Evolutionary conservation across 1,140 invertebrate genomes (phyloP), one percentile per base, ranked within the genome.

Genomic region (Drosophila hydei): DNA sequence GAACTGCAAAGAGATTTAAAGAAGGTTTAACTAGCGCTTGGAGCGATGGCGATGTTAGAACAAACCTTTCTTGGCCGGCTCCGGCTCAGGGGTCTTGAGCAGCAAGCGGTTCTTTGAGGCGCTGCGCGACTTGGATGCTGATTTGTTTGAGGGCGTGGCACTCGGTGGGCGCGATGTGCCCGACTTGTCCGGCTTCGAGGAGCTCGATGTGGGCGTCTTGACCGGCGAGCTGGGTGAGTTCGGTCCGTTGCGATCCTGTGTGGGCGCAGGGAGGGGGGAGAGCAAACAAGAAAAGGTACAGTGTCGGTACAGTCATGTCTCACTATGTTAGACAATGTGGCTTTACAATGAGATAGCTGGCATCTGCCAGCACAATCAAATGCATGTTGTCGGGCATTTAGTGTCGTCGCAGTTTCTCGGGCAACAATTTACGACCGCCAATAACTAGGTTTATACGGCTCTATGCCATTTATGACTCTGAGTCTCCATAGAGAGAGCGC

Each of bases 41-140:
- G 16, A 42, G 16, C 1, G 3, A 11, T 36, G 33, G 14, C 2
- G n/a, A 14, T 18, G 1, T 0, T 1, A 42, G 11, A 1, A 8
- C 47, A 93, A 92, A 96, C 95, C 96, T 92, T 96, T 96, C 91
- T 95, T 96, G n/a, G 95, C 94, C 74, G 92, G 92, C 69, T 91
- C 91, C 52, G 90, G 87, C 55, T 92, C 91, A 52, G 91, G 91
- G 3, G 89, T 90, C 72, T 91, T 91, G n/a, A 91, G 79, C 48
- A 87, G 75, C 78, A 91, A 76, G 47, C 91, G 79, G 76, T 89
- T 89, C 77, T 90, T 79, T 8, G 91, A 92, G 62, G 89, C 76
- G 68, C 91, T 91, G 45, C 91, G 84, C 62, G 90, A 91, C 52
- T 90, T 91, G 47, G 74, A 79, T 27, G 83, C 72, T 18, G 90